Base-by-base conservation (phyloP, 2,797 vertebrate species). In the Labeo calbasu region DNA sequence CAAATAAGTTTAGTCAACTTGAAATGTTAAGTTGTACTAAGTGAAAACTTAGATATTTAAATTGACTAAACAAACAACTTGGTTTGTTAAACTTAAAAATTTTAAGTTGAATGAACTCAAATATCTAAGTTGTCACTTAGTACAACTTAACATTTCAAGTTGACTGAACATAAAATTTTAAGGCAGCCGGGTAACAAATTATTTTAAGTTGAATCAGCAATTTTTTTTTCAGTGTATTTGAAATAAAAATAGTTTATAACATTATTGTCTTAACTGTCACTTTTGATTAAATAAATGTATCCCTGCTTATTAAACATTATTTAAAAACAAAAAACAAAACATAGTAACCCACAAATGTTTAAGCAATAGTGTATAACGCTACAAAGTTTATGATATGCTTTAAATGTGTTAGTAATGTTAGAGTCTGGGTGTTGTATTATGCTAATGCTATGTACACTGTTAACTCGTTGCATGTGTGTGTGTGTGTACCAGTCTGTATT, bases 401-500 rank as follows among this genome's bases (percentile, higher is more conserved):
- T 36, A 75, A 75, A 36, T n/a, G 15, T 32, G 17, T 12, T n/a
- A 36, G 11, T 36, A 28, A 63, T 28, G 57, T 13, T 19, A 61
- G 1, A 46, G 36, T 25, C n/a, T 25, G n/a, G 6, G n/a, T 77
- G 76, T 48, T 48, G 57, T 19, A 14, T 78, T 50, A 32, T 65
- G 77, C 11, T 63, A 78, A 79, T 79, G 19, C 23, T 28, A 48
- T 50, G 14, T 23, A 83, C 51, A 78, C 15, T 12, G 10, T 55
- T 17, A 50, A 61, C 15, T 71, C 5, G 0, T 32, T 66, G 50
- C 40, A 8, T 50, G 57, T 82, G 23, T n/a, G 61, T 36, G 66
- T 77, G 32, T 36, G 46, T 75, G 89, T 94, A 99, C 98, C 95
- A 99, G 95, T 0, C 97, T 96, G 93, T 97, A 98, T 91, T 97